These are phyloP conservation scores for Macrosoma leucophasiata DNA, from an alignment of 2,888 invertebrate genomes.

Conservation along the genomic window DNA sequence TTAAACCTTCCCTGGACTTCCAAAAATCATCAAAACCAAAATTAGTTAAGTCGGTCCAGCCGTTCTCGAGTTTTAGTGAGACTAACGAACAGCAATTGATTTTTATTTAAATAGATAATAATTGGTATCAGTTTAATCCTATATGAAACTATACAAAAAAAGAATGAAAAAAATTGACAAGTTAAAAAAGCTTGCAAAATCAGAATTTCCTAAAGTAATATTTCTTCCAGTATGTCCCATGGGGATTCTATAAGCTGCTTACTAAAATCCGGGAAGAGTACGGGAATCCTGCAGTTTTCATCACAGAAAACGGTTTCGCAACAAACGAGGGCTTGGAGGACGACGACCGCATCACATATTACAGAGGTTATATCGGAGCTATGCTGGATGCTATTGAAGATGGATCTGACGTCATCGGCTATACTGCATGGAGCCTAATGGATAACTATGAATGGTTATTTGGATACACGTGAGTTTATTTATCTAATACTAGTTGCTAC, in stretches of 20 bases:
- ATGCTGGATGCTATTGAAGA: slow-evolving; percentile 51
- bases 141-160: not conserved
- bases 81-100: too few relatives aligned
- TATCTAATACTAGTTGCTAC: too few relatives aligned
- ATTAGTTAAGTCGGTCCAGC: too few relatives aligned
- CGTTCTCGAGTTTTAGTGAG: too few relatives aligned
- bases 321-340: slow-evolving; percentile 43
- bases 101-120: too few relatives aligned
- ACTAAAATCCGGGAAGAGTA: slow-evolving; percentile 59
- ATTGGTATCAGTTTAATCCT: not conserved
- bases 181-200: too few relatives aligned
- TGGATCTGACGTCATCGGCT: slow-evolving; percentile 55
- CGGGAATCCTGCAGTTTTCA: slow-evolving; percentile 63
- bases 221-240: slow-evolving; percentile 52
- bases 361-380: slow-evolving; percentile 44
- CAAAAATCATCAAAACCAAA: too few relatives aligned
- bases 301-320: slow-evolving; percentile 72
- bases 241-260: slow-evolving; percentile 71
- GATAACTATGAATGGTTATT: slow-evolving; percentile 77
- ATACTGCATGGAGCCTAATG: slow-evolving; percentile 75
- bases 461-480: slow-evolving; percentile 66
- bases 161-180: too few relatives aligned
- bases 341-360: slow-evolving; percentile 45
- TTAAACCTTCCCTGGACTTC: too few relatives aligned
- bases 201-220: too few relatives aligned